These are phyloP conservation scores for Hylaeus anthracinus DNA, from an alignment of 1,140 invertebrate species.

Conservation along the genomic window DNA sequence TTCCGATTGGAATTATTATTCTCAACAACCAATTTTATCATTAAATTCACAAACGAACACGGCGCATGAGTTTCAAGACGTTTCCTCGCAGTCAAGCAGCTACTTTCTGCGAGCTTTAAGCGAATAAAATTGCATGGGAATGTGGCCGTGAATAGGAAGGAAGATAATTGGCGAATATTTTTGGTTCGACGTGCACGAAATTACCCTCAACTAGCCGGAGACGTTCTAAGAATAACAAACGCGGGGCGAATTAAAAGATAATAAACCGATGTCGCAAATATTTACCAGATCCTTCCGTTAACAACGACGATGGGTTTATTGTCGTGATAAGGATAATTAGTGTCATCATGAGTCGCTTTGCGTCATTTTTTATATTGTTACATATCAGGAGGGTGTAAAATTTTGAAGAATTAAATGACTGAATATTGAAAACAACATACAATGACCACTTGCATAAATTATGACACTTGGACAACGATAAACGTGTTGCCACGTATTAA, in stretches of 20 bases:
- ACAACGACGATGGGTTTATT: background rate
- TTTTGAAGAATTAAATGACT: no score
- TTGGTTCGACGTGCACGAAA: background rate
- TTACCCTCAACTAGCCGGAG: no score
- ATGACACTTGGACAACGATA: no score
- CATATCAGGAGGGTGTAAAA: no score
- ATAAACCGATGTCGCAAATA: background rate
- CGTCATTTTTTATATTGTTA: no score
- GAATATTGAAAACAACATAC: no score
- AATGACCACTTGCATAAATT: no score
- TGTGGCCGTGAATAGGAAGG: background rate
- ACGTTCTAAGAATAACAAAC: background rate
- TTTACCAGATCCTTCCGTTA: background rate
- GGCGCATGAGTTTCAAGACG: background rate
- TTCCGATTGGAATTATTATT: no score
- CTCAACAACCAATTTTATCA: no score
- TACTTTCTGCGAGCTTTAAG: background rate
- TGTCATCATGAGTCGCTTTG: no score
- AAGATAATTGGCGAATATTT: constrained; percentile 18
- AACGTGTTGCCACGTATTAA: no score
- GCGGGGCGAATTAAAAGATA: background rate
- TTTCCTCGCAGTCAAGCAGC: background rate
- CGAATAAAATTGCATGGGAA: background rate
- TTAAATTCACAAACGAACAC: background rate
- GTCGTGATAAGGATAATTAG: no score